Evolutionary conservation across 2,888 invertebrate species (phyloP), one percentile per base, ranked within the genome.

Genomic region (Pandemis cinnamomeana): DNA sequence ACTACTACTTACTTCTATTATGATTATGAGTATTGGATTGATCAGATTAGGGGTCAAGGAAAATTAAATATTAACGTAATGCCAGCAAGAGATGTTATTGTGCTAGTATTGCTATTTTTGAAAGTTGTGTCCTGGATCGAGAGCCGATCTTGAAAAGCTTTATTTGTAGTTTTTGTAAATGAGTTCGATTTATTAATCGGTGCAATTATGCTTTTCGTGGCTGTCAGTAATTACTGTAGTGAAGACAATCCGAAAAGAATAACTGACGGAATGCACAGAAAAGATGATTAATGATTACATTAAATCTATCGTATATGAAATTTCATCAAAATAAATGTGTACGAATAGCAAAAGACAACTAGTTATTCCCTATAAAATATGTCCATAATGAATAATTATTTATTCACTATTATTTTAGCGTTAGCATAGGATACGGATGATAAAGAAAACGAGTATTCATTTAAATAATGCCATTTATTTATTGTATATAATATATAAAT

Each of bases 101-200:
- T 20, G 0, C 20, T 20, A 20, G 20, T 20, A 20, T 20, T 20
- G 20, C 20, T 20, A 20, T 20, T 0, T 20, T 53, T 13, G 53
- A 8, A 15, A 53, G 15, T 6, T n/a, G 1, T 20, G 4, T 53
- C 10, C 27, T 20, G 58, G 10, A 27, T 58, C 20, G 58, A 15
- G 27, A 58, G 58, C 58, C 8, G 15, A 58, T 20, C 0, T 64
- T 48, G 46, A 64, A 46, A 13, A 48, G 64, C 46, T 7, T 41
- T 41, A 41, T 61, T 48, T 64, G 20, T 64, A 48, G 13, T 11
- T 44, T 53, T 63, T 63, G 58, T 44, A 44, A 48, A 66, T 66
- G 5, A 66, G 27, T 48, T 53, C 7, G 66, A 48, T 48, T 27
- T 64, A 13, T 64, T 11, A 20, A 13, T 64, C 5, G 62, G 8